phyloP scores from a whole-genome alignment of 1,140 invertebrate genomes.

The Lanistes nyassanus region DNA sequence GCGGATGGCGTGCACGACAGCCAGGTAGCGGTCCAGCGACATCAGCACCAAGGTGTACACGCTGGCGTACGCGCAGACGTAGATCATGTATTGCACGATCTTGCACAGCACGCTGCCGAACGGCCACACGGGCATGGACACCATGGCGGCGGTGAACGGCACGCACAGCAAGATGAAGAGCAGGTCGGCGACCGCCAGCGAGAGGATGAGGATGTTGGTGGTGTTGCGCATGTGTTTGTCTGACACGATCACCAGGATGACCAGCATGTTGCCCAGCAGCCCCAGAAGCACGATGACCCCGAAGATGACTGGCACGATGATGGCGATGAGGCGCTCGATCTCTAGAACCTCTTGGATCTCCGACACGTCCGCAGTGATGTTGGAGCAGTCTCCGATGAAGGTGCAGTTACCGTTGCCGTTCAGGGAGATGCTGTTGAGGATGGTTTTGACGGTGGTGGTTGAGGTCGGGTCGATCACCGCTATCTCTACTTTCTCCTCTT shows the following conservation, averaged over 20 bases:
- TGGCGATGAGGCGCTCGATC: slow-evolving; percentile 47
- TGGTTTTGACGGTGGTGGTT: slow-evolving; percentile 3
- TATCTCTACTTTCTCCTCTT: slow-evolving; percentile 13
- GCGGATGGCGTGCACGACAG: slow-evolving; percentile 92
- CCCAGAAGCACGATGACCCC: slow-evolving; percentile 88
- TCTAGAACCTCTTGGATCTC: slow-evolving; percentile 1
- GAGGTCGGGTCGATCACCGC: slow-evolving; percentile 1
- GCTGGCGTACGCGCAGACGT: slow-evolving; percentile 90
- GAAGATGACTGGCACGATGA: slow-evolving; percentile 83
- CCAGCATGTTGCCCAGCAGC: slow-evolving; percentile 87
- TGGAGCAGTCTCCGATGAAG: slow-evolving; percentile 4
- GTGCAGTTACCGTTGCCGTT: slow-evolving; percentile 1
- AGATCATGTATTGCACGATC: slow-evolving; percentile 78
- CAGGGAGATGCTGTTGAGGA: not conserved
- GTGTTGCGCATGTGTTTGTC: slow-evolving; percentile 93
- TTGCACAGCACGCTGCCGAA: slow-evolving; percentile 93
- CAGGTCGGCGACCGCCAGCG: slow-evolving; percentile 87
- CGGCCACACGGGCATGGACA: slow-evolving; percentile 76
- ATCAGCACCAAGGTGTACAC: slow-evolving; percentile 95
- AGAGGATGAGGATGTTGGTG: slow-evolving; percentile 90
- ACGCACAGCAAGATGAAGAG: slow-evolving; percentile 96
- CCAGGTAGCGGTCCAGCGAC: slow-evolving; percentile 93
- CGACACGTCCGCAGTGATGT: not conserved
- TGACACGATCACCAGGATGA: slow-evolving; percentile 83
- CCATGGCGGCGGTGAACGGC: slow-evolving; percentile 72